Evolutionary conservation across 2,888 invertebrate species (phyloP), one percentile per base, ranked within the genome.

Genomic region (Stenodera caucasica): DNA sequence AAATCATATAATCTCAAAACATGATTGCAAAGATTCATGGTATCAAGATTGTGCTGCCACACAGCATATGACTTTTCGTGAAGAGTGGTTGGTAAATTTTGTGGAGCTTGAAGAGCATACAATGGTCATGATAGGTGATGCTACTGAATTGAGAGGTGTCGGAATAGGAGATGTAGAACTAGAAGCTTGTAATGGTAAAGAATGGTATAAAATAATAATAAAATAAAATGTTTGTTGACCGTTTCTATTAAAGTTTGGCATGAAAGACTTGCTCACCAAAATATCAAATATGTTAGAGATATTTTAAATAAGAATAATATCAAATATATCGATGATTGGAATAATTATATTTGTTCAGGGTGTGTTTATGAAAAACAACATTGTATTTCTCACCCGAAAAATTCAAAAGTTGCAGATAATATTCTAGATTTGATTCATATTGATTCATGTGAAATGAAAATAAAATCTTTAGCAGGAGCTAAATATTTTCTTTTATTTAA

Each of bases 401-500:
- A 73, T 58, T 14, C 29, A 2, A 69, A 68, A 15, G 61, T 69
- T 55, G 66, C 73, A 33, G 40, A 61, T 55, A 51, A 58, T 40
- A 40, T 61, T 12, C 52, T 71, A 18, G 72, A 75, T 51, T 9
- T 67, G n/a, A 54, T 74, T 56, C 73, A 74, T 60, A 72, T 73
- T 18, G 73, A 74, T 55, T 49, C 73, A 30, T 58, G 72, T 21
- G 72, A 73, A 55, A 71, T 74, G 61, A 65, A 71, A 32, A 55
- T 67, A 29, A 53, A 14, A 18, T 72, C 70, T 45, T 29, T 70
- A 50, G 70, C 69, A 67, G 73, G 70, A 67, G 70, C 72, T 0
- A 73, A 72, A 45, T 72, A 71, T 57, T 73, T 72, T 50, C 55
- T 73, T 6, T 23, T 73, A 14, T 69, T 59, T 3, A 71, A 75